phyloP scores from a whole-genome alignment of 2,113 vertebrate genomes.

The Meriones unguiculatus region DNA sequence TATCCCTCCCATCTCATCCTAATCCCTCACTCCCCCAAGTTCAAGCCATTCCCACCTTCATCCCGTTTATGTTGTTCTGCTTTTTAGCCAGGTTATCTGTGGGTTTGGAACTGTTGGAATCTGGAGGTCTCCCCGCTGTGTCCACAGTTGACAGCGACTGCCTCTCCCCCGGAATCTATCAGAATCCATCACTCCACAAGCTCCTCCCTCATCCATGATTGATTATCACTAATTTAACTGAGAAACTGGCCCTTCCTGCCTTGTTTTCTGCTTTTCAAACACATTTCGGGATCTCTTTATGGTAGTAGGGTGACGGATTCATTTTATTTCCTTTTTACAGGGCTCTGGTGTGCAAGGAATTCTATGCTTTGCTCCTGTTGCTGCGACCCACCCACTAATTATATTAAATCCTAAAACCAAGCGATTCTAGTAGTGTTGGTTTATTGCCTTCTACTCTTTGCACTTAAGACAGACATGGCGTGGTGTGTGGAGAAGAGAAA shows the following conservation, averaged over 20 bases:
- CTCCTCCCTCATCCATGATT: too few species aligned
- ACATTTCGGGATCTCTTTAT: background rate
- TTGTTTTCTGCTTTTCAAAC: background rate
- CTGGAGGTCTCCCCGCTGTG: background rate
- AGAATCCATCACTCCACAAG: too few species aligned
- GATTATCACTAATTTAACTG: background rate
- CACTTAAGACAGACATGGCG: background rate
- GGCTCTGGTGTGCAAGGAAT: background rate
- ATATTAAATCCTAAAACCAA: slow-evolving; percentile 15
- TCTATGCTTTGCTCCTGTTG: background rate
- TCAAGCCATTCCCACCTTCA: background rate
- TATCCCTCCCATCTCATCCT: background rate
- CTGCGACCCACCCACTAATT: background rate
- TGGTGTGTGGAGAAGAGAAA: background rate
- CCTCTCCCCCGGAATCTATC: background rate
- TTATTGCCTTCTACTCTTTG: slow-evolving; percentile 6
- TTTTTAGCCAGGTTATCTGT: background rate
- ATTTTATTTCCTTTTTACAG: background rate
- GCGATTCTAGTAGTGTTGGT: slow-evolving; percentile 5
- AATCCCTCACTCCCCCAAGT: background rate
- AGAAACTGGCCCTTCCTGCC: background rate
- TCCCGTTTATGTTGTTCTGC: background rate
- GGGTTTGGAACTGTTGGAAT: background rate
- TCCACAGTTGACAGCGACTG: background rate
- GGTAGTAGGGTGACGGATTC: background rate